Conservation (phyloP, 2,888 invertebrate genomes). For the Hemaris fuciformis region DNA sequence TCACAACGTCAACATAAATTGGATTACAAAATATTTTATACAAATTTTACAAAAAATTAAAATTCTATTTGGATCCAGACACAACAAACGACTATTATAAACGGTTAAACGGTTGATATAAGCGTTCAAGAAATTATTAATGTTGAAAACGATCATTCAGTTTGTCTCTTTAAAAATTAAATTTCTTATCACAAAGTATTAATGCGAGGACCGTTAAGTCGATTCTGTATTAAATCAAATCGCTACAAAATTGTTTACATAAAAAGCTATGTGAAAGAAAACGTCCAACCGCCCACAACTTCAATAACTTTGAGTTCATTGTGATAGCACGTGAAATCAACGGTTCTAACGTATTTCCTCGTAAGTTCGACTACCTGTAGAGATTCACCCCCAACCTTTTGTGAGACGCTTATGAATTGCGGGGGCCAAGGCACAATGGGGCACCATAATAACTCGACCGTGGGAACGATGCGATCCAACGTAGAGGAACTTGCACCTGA, state of each 20-base stretch:
- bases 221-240: neutral
- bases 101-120: too few species aligned
- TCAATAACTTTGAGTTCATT: neutral
- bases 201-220: neutral
- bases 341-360: conserved; percentile 64
- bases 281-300: conserved; percentile 4
- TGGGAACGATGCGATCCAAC: conserved; percentile 59
- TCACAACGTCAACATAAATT: too few species aligned
- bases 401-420: conserved; percentile 49
- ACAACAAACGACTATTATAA: too few species aligned
- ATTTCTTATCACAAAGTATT: too few species aligned
- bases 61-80: too few species aligned
- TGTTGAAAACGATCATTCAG: too few species aligned
- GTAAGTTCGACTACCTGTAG: conserved; percentile 55
- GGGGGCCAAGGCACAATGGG: conserved; percentile 58
- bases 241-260: neutral
- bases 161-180: too few species aligned
- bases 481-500: conserved; percentile 64
- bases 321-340: conserved; percentile 29
- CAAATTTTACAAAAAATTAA: too few species aligned
- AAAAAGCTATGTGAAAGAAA: neutral
- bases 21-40: too few species aligned
- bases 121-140: too few species aligned
- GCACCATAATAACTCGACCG: conserved; percentile 53
- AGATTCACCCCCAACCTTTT: conserved; percentile 67